Percentiles rank a stretch among this genome's conserved stretches.
Conservation (phyloP, 2,113 vertebrate genomes). For the Leuciscus idus region DNA sequence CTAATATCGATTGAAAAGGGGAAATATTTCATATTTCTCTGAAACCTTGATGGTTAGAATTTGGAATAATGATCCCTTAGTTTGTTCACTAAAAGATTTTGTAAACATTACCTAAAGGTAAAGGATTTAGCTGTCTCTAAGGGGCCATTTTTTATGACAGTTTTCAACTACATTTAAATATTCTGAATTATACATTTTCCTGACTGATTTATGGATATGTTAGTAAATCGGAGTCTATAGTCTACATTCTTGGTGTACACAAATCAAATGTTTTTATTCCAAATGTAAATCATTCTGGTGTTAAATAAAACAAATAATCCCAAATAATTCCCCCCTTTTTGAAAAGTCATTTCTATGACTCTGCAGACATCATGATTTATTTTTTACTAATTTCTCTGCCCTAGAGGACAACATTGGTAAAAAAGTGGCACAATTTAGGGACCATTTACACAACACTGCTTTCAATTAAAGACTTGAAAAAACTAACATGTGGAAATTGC, state of each 20-base stretch:
- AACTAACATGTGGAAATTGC: neutral
- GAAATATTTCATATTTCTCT: neutral
- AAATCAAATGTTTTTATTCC: neutral
- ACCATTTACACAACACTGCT: no score
- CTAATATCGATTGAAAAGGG: neutral
- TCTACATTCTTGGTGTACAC: neutral
- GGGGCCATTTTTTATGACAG: no score
- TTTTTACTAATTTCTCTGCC: neutral
- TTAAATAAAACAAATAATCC: neutral
- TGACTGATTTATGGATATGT: neutral
- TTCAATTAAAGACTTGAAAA: no score
- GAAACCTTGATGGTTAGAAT: neutral
- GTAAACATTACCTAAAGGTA: neutral
- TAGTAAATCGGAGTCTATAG: neutral
- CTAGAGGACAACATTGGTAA: neutral
- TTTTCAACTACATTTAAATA: neutral
- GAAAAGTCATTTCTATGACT: no score
- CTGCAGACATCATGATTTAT: no score
- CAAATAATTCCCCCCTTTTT: neutral
- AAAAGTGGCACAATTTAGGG: neutral
- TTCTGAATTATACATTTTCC: neutral
- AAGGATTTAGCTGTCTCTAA: neutral
- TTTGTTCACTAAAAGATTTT: neutral
- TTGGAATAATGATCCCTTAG: neutral
- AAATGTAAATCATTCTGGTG: neutral